phyloP scores from a whole-genome alignment of 2,113 vertebrate genomes.

The Talpa occidentalis region DNA sequence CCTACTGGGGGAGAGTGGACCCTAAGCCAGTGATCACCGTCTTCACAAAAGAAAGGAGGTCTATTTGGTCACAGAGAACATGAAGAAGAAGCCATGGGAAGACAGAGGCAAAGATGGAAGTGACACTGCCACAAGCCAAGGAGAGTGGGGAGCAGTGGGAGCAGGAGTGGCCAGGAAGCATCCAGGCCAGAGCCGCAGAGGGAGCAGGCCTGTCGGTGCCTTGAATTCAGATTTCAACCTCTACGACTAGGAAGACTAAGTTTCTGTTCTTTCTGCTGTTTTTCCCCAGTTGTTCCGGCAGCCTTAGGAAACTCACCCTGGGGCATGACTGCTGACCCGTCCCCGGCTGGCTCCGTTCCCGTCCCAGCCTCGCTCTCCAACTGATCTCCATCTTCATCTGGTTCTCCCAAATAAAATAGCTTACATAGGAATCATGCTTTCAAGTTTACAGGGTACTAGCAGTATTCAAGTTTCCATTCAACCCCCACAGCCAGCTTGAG shows the following conservation, averaged over 20 bases:
- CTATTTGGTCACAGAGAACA: not conserved
- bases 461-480: not conserved
- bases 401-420: not conserved
- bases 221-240: not conserved
- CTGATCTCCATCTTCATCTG: not conserved
- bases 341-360: not conserved
- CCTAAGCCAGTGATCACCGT: not conserved
- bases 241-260: not conserved
- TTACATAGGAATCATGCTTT: not conserved
- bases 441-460: not conserved
- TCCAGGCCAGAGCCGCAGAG: not conserved
- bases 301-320: not conserved
- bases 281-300: not conserved
- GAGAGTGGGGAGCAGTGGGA: not conserved
- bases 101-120: not conserved
- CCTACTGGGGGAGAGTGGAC: not conserved
- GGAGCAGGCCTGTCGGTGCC: not conserved
- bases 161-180: not conserved
- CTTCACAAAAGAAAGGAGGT: not conserved
- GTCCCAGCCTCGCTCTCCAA: not conserved
- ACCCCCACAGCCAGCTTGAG: not conserved
- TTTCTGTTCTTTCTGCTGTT: not conserved
- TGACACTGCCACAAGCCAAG: not conserved
- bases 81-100: not conserved
- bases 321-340: not conserved